Evolutionary conservation across 2,797 vertebrate species (phyloP), one percentile per base, ranked within the genome.

Genomic region (Echiichthys vipera): DNA sequence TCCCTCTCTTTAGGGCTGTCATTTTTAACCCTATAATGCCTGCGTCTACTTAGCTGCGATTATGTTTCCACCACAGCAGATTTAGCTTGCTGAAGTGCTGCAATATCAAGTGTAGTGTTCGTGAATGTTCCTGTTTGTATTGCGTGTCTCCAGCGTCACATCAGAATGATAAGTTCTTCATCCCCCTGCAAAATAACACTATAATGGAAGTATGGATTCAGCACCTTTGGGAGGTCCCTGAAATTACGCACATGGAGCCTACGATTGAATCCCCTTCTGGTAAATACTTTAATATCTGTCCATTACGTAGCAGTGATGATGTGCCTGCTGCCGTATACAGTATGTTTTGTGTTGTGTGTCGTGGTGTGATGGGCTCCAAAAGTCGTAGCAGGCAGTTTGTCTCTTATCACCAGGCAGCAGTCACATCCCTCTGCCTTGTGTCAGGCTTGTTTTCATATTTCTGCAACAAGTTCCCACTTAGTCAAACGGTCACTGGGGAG

Each of bases 401-500:
- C 57, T 76, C 68, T 82, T 74, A 80, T 89, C 78, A 81, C 36
- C 18, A 71, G 71, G 51, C 84, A 71, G 71, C 67, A 72, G 65
- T 77, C 53, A 45, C 61, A 47, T 71, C 77, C 75, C 45, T 32
- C 51, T 20, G 58, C 64, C 77, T 85, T 80, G 79, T 64, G 72
- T 75, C 82, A 74, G 71, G 39, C 40, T 69, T 62, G 67, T 91
- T 91, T 90, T 90, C 68, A 90, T 89, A 80, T 88, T 91, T 91
- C 61, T 80, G 64, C 72, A 78, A 54, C 76, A 70, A 86, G 81
- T 92, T 94, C 88, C 91, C 91, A 92, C 89, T 93, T 92, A 81
- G 75, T 83, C 68, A 78, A 88, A 68, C 11, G 27, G 64, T 77
- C 85, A 30, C 84, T 71, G 59, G 79, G 90, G 86, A 84, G 71